Percentiles rank a stretch among this genome's conserved stretches.
Conservation (phyloP, 2,888 invertebrate species). For the Eutolmus rufibarbis region DNA sequence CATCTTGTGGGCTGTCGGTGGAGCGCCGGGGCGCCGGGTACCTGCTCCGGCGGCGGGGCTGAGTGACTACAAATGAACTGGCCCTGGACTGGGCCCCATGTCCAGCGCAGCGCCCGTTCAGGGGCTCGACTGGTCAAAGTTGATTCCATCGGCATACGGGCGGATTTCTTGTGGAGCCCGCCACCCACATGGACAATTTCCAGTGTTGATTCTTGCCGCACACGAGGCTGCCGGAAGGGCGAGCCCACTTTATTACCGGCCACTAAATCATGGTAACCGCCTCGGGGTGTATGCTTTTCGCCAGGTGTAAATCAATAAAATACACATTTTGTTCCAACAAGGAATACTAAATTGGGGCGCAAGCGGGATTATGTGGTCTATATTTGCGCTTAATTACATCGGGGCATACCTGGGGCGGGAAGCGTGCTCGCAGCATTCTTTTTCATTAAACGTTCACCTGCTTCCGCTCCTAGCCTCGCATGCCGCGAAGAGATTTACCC, state of each 20-base stretch:
- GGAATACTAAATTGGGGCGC: constrained; percentile 31
- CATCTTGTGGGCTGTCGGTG: constrained; percentile 34
- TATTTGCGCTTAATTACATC: constrained; percentile 11
- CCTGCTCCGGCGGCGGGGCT: neutral
- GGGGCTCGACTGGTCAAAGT: neutral
- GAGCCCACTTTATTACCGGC: constrained; percentile 26
- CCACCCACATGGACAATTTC: neutral
- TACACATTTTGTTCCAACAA: constrained; percentile 30
- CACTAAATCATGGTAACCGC: constrained; percentile 29
- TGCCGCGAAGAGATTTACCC: neutral
- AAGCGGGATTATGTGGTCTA: constrained; percentile 1
- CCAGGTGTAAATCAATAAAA: constrained; percentile 40
- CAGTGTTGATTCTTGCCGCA: neutral
- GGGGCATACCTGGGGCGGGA: neutral
- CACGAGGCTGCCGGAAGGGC: constrained; percentile 7
- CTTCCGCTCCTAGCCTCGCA: neutral
- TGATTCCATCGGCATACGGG: neutral
- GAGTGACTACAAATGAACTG: neutral
- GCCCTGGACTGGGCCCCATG: neutral
- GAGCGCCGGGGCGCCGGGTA: neutral
- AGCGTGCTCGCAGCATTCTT: neutral
- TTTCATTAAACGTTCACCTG: neutral
- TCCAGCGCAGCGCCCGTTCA: neutral
- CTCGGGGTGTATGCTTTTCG: neutral
- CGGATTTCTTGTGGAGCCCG: neutral